phyloP scores from a whole-genome alignment of 1,140 invertebrate species.

The Heliconius hermathena region DNA sequence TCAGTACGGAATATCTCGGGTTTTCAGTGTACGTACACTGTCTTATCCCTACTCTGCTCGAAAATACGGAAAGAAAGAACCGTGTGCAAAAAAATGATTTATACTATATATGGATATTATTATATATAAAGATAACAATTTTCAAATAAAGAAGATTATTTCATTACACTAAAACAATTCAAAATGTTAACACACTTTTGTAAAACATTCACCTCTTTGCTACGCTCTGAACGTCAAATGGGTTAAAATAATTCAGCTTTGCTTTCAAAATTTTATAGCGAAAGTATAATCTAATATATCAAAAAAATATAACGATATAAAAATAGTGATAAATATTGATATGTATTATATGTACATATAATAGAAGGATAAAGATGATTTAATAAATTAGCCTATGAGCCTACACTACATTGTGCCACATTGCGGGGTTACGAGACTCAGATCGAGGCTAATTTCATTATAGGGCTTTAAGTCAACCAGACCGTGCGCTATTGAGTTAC shows the following conservation, averaged over 20 bases:
- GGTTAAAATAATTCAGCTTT: not conserved
- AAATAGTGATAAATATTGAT: not conserved
- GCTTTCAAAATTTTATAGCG: not conserved
- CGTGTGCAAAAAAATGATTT: too few species aligned
- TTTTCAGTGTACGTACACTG: too few species aligned
- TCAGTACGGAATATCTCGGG: too few species aligned
- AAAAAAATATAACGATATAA: not conserved
- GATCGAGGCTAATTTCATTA: conserved; percentile 4
- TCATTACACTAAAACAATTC: not conserved
- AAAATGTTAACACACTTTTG: not conserved
- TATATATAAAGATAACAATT: too few species aligned
- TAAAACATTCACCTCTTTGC: not conserved
- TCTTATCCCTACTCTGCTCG: too few species aligned
- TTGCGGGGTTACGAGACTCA: not conserved
- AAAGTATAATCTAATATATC: not conserved
- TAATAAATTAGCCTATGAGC: not conserved
- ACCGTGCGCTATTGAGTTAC: conserved; percentile 1
- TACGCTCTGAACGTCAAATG: conserved; percentile 2
- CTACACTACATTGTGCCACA: not conserved
- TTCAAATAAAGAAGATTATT: not conserved
- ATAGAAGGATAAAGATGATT: not conserved
- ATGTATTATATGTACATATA: not conserved
- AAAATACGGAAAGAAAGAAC: too few species aligned
- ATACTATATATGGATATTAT: too few species aligned
- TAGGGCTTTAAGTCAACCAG: not conserved